Evolutionary conservation across 1,140 invertebrate species (phyloP).

Genomic region (Megathymus violae): DNA sequence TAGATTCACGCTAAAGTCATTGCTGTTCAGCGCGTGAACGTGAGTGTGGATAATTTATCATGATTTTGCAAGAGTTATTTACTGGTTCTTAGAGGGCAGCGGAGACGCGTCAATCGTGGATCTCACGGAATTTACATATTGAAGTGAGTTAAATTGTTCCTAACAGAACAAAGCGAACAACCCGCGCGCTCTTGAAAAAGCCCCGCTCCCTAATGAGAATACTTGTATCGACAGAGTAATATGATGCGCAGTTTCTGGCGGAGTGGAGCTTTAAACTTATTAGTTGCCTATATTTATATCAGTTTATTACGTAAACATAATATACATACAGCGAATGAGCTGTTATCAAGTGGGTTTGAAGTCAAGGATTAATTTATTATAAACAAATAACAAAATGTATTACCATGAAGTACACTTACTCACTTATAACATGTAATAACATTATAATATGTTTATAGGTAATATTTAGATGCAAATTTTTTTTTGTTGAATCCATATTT

Average conservation of each 20-base stretch:
- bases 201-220: constrained; percentile 19
- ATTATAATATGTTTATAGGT: too few species aligned
- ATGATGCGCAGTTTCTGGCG: not conserved
- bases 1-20: constrained; percentile 43
- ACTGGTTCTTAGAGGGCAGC: constrained; percentile 65
- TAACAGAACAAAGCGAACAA: constrained; percentile 29
- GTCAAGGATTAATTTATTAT: too few species aligned
- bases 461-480: too few species aligned
- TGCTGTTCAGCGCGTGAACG: constrained; percentile 52
- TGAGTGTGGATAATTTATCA: constrained; percentile 81
- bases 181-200: constrained; percentile 14
- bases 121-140: constrained; percentile 66
- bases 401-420: too few species aligned
- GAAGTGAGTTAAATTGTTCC: constrained; percentile 61
- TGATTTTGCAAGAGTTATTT: constrained; percentile 71
- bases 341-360: too few species aligned
- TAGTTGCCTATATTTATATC: too few species aligned
- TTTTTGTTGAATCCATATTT: too few species aligned
- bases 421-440: too few species aligned
- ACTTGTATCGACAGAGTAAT: constrained; percentile 13
- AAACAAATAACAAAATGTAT: too few species aligned
- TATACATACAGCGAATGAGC: too few species aligned
- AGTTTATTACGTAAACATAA: too few species aligned
- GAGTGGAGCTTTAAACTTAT: not conserved
- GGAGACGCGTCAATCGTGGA: constrained; percentile 41